These are phyloP conservation scores for Cataglyphis cursor DNA, from an alignment of 2,888 invertebrate genomes.

Conservation along the genomic window DNA sequence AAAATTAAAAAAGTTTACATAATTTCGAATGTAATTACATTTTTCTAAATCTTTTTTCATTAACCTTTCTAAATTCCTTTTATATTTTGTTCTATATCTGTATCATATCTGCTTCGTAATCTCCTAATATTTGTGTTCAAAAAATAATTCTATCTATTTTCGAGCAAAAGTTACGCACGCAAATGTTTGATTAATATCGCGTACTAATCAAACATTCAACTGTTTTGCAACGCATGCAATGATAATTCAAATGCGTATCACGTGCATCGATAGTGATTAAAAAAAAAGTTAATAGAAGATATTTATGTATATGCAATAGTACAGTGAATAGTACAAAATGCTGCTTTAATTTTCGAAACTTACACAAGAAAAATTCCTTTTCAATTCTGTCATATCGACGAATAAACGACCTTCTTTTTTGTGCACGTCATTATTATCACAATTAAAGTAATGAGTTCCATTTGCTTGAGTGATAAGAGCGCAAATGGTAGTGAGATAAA, in stretches of 20 bases:
- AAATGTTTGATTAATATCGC: neutral
- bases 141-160: neutral
- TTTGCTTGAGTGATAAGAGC: neutral
- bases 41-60: neutral
- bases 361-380: neutral
- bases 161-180: neutral
- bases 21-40: neutral
- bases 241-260: neutral
- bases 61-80: neutral
- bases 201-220: neutral
- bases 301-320: neutral
- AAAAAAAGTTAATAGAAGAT: neutral
- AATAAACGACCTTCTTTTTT: neutral
- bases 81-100: neutral
- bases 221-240: slow-evolving; percentile 2
- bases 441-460: neutral
- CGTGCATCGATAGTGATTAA: neutral
- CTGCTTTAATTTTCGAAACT: neutral
- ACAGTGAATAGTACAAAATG: neutral
- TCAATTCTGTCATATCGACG: neutral
- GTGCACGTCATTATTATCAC: neutral
- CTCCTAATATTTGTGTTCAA: neutral
- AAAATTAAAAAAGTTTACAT: neutral
- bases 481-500: neutral
- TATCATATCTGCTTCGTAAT: neutral